phyloP scores from a whole-genome alignment of 1,140 invertebrate species.

The Drosophila pseudoobscura region DNA sequence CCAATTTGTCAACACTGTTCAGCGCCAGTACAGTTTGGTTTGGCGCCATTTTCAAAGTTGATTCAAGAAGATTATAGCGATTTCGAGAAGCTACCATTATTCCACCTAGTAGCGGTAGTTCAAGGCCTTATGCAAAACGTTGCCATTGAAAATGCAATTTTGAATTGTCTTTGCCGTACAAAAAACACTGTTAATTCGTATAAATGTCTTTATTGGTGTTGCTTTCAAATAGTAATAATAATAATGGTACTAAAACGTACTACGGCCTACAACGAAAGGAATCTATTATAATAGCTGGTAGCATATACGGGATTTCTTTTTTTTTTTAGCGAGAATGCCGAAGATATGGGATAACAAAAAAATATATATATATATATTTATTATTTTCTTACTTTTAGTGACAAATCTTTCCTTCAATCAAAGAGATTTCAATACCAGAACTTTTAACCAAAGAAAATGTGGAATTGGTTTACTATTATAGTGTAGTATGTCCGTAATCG shows the following conservation, averaged over 20 bases:
- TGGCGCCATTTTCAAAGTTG: too few species aligned
- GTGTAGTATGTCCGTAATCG: slow-evolving; percentile 18
- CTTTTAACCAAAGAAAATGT: slow-evolving; percentile 8
- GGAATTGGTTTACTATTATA: slow-evolving; percentile 31
- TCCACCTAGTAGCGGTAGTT: too few species aligned
- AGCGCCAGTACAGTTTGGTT: too few species aligned
- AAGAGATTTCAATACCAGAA: slow-evolving; percentile 14
- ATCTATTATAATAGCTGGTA: slow-evolving; percentile 6
- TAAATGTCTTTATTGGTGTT: slow-evolving; percentile 25
- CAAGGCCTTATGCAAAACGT: too few species aligned
- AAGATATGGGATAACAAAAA: slow-evolving; percentile 6
- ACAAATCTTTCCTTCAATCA: not conserved
- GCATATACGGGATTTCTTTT: not conserved
- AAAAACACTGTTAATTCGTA: not conserved
- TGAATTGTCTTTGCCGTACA: not conserved
- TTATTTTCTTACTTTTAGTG: slow-evolving; percentile 18
- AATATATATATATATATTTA: slow-evolving; percentile 13
- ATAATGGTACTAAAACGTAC: slow-evolving; percentile 47
- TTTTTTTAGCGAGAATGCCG: slow-evolving; percentile 9
- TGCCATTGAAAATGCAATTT: not conserved
- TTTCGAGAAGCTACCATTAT: too few species aligned
- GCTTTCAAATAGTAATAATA: slow-evolving; percentile 1
- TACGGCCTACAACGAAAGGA: slow-evolving; percentile 1
- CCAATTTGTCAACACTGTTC: too few species aligned
- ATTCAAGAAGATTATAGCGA: too few species aligned